These are phyloP conservation scores for Lamprotornis superbus DNA, from an alignment of 2,113 vertebrate species.

Conservation along the genomic window DNA sequence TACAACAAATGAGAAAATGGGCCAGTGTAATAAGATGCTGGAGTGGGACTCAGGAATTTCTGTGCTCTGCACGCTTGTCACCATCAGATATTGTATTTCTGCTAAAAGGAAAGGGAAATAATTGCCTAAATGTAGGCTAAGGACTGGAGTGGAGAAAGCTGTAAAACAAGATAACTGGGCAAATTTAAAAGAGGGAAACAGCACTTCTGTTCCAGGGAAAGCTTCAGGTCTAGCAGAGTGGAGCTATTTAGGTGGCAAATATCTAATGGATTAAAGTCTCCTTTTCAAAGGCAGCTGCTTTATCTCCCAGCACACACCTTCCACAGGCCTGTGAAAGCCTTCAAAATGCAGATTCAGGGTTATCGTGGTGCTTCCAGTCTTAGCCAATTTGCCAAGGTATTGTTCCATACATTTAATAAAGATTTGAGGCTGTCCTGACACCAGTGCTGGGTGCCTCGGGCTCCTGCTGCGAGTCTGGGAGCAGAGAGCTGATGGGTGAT, in stretches of 20 bases:
- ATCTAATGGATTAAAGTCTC: slow-evolving; percentile 13
- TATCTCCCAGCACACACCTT: slow-evolving; percentile 49
- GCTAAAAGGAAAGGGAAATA: not conserved
- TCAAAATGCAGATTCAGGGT: slow-evolving; percentile 35
- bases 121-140: not conserved
- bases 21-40: not conserved
- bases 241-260: not conserved
- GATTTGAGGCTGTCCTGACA: not conserved
- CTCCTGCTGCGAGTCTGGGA: not conserved
- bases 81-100: slow-evolving; percentile 15
- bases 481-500: not conserved
- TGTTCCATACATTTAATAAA: not conserved
- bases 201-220: not conserved
- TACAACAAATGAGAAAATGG: not conserved
- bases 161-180: slow-evolving; percentile 24
- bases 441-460: not conserved
- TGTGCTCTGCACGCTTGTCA: not conserved
- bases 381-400: not conserved
- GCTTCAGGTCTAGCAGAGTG: not conserved
- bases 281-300: not conserved
- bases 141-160: slow-evolving; percentile 7
- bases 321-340: not conserved
- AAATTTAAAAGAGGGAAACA: not conserved
- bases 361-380: slow-evolving; percentile 28
- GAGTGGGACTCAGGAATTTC: not conserved